Conservation (phyloP, 92 coral and sea anemone species). For the Galaxea fascicularis region DNA sequence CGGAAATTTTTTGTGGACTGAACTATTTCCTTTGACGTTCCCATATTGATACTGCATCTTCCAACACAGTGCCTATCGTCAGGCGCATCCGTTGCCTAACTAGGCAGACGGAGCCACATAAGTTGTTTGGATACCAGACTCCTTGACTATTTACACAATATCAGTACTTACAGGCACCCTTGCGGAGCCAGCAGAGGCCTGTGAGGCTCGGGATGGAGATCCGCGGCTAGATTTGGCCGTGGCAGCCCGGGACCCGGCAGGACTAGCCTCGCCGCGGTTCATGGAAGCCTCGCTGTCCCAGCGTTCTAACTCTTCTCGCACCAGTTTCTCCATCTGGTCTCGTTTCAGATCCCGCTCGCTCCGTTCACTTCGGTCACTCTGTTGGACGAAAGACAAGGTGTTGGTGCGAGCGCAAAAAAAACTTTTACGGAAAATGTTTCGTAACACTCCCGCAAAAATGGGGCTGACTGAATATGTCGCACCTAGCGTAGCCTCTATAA, state of each 20-base stretch:
- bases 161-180: conserved; percentile 32
- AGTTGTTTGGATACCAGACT: neutral
- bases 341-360: conserved; percentile 93
- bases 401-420: neutral
- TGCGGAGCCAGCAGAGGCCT: conserved; percentile 49
- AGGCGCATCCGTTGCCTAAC: too few species aligned
- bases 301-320: conserved; percentile 97
- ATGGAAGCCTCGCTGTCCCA: conserved; percentile 98
- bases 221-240: conserved; percentile 93
- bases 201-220: conserved; percentile 83
- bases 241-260: conserved; percentile 91
- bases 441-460: too few species aligned
- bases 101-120: too few species aligned
- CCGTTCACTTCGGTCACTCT: conserved; percentile 87
- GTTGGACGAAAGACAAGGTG: neutral
- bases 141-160: neutral
- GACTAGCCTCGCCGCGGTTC: conserved; percentile 84
- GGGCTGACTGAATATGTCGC: too few species aligned
- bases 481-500: too few species aligned
- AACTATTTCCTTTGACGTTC: too few species aligned
- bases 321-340: conserved; percentile 98
- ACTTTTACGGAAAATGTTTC: too few species aligned
- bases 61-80: too few species aligned
- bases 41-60: too few species aligned
- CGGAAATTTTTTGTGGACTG: too few species aligned